phyloP scores from a whole-genome alignment of 1,140 invertebrate genomes.

The Drosophila kanapiae region DNA sequence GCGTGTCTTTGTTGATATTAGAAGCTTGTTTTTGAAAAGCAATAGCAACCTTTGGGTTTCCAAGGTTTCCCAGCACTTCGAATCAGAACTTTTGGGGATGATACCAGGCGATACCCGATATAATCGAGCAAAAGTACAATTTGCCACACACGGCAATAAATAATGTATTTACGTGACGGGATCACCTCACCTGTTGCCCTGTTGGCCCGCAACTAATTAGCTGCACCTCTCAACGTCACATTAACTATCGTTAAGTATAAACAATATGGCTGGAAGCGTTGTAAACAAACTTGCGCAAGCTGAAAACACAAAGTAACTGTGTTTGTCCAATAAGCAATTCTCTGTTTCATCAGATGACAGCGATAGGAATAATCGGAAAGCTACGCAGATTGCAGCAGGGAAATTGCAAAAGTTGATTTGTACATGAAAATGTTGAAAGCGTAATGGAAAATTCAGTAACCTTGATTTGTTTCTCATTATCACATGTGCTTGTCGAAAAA shows the following conservation, averaged over 20 bases:
- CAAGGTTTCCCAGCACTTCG: slow-evolving; percentile 38
- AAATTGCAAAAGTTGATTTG: slow-evolving; percentile 1
- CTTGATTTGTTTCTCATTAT: slow-evolving; percentile 32
- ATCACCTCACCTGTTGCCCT: slow-evolving; percentile 16
- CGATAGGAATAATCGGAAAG: slow-evolving; percentile 6
- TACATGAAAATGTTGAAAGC: background rate
- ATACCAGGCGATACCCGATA: slow-evolving; percentile 2
- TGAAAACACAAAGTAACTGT: slow-evolving; percentile 9
- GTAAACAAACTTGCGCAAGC: slow-evolving; percentile 30
- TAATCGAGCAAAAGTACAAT: slow-evolving; percentile 9
- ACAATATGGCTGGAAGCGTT: background rate
- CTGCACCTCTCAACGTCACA: background rate
- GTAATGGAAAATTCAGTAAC: slow-evolving; percentile 35
- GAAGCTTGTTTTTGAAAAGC: slow-evolving; percentile 30
- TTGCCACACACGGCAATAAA: slow-evolving; percentile 19
- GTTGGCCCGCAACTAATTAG: background rate
- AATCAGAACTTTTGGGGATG: slow-evolving; percentile 13
- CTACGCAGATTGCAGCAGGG: slow-evolving; percentile 5
- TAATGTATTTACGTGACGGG: slow-evolving; percentile 16
- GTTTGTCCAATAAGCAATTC: slow-evolving; percentile 17
- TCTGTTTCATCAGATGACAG: slow-evolving; percentile 8
- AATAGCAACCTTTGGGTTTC: slow-evolving; percentile 44
- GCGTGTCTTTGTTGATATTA: slow-evolving; percentile 34
- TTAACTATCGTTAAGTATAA: slow-evolving; percentile 8
- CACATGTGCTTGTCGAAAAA: background rate